phyloP scores from a whole-genome alignment of 2,113 vertebrate genomes.

The Myotis davidii region DNA sequence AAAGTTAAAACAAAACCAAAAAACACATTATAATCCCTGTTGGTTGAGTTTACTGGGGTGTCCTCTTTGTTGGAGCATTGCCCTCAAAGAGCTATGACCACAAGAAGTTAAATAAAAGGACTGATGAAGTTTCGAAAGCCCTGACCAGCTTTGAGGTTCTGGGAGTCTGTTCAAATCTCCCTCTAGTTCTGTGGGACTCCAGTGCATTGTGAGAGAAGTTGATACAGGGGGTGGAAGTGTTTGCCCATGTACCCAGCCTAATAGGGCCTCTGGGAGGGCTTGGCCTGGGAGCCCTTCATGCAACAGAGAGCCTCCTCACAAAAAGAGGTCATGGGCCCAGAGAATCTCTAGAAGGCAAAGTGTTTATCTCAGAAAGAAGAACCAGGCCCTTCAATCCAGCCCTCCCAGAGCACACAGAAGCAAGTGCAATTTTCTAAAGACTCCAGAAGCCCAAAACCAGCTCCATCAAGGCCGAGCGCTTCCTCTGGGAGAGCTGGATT shows the following conservation, averaged over 20 bases:
- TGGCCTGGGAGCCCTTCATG: background rate
- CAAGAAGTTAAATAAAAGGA: background rate
- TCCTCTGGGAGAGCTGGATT: constrained; percentile 53
- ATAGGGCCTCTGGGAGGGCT: background rate
- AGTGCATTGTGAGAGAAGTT: background rate
- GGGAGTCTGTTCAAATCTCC: background rate
- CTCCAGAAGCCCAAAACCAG: background rate
- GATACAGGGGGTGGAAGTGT: background rate
- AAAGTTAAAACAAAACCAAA: background rate
- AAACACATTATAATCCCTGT: background rate
- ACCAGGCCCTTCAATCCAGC: background rate
- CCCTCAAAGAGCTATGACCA: background rate
- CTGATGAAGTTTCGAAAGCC: background rate
- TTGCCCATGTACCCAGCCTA: background rate
- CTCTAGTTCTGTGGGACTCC: background rate
- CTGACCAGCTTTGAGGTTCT: background rate
- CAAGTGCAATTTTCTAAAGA: constrained; percentile 40
- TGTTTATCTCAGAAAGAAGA: constrained; percentile 43
- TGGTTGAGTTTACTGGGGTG: background rate
- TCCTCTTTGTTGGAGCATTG: background rate
- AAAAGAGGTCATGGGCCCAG: background rate
- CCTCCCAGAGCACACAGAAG: background rate
- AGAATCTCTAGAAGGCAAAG: background rate
- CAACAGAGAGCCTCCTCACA: background rate
- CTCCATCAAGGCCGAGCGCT: background rate